Evolutionary conservation across 2,888 invertebrate species (phyloP).

Genomic region (Mythimna impura): DNA sequence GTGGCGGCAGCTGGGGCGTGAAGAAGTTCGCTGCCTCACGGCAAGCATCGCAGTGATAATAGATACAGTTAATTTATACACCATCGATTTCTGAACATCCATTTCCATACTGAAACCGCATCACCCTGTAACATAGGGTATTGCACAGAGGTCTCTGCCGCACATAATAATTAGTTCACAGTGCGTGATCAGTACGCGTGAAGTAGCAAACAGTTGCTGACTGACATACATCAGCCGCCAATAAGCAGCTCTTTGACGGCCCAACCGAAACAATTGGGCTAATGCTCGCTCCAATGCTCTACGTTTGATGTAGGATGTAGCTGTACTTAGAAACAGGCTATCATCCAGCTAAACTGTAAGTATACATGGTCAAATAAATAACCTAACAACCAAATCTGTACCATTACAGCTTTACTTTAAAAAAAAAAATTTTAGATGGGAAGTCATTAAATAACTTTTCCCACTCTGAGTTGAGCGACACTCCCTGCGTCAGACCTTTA

Average conservation of each 20-base stretch:
- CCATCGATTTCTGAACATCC: not conserved
- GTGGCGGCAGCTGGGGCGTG: too few relatives aligned
- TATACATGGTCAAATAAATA: too few relatives aligned
- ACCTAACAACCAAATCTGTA: too few relatives aligned
- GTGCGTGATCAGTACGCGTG: constrained; percentile 31
- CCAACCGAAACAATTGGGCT: constrained; percentile 38
- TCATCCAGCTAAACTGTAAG: too few relatives aligned
- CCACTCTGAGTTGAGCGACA: too few relatives aligned
- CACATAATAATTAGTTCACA: constrained; percentile 16
- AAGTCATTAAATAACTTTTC: too few relatives aligned
- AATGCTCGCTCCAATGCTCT: constrained; percentile 13
- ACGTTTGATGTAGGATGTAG: constrained; percentile 19
- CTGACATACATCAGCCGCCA: constrained; percentile 24
- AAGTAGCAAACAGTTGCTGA: constrained; percentile 34
- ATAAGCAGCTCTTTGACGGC: constrained; percentile 43
- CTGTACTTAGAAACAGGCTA: not conserved
- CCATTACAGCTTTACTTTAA: too few relatives aligned
- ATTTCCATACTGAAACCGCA: not conserved
- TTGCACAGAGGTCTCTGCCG: not conserved
- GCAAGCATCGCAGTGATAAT: too few relatives aligned
- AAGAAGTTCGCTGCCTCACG: too few relatives aligned
- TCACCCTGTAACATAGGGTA: not conserved
- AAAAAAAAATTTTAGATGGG: too few relatives aligned
- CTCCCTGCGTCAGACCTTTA: too few relatives aligned
- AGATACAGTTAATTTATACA: not conserved